Conservation (phyloP, 2,888 invertebrate genomes). For the Andrena minutula region DNA sequence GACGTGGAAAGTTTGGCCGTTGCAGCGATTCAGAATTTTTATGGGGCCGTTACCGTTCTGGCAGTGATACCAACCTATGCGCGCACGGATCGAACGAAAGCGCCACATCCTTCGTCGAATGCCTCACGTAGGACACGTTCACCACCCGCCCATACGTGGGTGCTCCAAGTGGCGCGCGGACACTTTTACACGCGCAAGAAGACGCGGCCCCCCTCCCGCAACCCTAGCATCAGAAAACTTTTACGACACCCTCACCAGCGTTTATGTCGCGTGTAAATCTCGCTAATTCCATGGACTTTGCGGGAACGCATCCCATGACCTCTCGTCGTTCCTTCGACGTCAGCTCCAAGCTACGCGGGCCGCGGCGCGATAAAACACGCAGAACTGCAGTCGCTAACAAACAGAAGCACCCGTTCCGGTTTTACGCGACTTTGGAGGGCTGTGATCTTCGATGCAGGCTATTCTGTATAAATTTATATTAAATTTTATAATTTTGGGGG, state of each 20-base stretch:
- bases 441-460: neutral
- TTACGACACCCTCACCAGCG: constrained; percentile 79
- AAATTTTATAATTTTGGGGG: no score
- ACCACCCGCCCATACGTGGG: constrained; percentile 48
- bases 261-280: constrained; percentile 83
- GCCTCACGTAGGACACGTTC: constrained; percentile 67
- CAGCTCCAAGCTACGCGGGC: constrained; percentile 36
- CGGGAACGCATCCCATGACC: constrained; percentile 58
- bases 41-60: constrained; percentile 81
- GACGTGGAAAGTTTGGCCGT: constrained; percentile 78
- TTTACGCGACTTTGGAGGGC: constrained; percentile 35
- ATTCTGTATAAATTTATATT: no score
- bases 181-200: constrained; percentile 42
- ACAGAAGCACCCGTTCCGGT: constrained; percentile 10
- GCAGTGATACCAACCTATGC: constrained; percentile 75
- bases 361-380: constrained; percentile 63
- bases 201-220: constrained; percentile 25
- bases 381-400: constrained; percentile 45
- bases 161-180: constrained; percentile 41
- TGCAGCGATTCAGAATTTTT: constrained; percentile 81
- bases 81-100: constrained; percentile 55
- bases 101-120: constrained; percentile 70
- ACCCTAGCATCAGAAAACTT: constrained; percentile 75
- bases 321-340: constrained; percentile 62
- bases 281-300: constrained; percentile 78